Base-by-base conservation (phyloP, 1,140 invertebrate genomes). In the Listronotus oregonensis region DNA sequence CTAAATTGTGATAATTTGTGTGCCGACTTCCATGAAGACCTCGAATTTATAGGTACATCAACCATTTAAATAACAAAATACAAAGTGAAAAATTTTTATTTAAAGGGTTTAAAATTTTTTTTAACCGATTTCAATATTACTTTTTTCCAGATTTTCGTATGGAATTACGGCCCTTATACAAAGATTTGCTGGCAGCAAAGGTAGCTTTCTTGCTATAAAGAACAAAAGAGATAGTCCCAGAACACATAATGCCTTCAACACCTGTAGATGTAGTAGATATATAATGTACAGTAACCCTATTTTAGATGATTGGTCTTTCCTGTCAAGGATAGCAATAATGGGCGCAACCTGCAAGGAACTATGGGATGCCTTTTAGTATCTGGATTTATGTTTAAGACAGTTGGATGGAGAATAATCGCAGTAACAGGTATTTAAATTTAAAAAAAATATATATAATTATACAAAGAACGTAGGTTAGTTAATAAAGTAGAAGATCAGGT, bases 1-100 rank as follows among this genome's bases (percentile, higher is more conserved):
- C 82, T 99, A 12, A 97, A 99, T 82, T 99, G 96, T 81, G 94
- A 97, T 75, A 98, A 97, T 82, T 84, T 99, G n/a, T 98, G 96
- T 80, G 91, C 93, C 0, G 97, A 99, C 82, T 99, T 99, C 73
- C 89, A 93, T 61, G 97, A 99, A 84, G 94, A 99, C 82, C 85
- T 99, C 12, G 90, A 96, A 69, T 99, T 98, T 75, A 85, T 73
- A 66, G 39, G 57, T 34, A n/a, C n/a, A 10, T 52, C 18, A 46
- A 37, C 14, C 5, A 5, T 27, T 27, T 27, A 27, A 27, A 27
- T 27, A 1, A 27, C 21, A 27, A 27, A 27, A 27, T 27, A 3
- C 2, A 3, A 3, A 27, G 2, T 27, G 21, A 3, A 27, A n/a
- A n/a, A n/a, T n/a, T 27, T n/a, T 27, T 5, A 27, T 27, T 27